A percentile compares a stretch with the other conserved stretches of the same genome.
Conservation (phyloP, 2,888 invertebrate species). For the Pantelozetes paolii region DNA sequence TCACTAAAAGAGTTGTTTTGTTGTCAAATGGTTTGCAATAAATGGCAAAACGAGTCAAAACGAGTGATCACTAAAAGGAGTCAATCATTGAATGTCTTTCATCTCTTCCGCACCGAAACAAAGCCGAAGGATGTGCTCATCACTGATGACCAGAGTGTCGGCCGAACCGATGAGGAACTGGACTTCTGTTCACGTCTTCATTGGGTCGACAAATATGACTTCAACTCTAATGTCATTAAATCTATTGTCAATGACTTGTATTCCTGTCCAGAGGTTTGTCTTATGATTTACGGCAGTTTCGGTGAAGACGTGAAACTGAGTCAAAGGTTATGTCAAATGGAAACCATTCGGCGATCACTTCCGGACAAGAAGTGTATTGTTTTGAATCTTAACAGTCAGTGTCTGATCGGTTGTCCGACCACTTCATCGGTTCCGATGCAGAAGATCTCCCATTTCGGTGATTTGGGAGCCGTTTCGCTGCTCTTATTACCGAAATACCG, state of each 20-base stretch:
- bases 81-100: background rate
- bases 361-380: background rate
- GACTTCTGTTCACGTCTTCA: background rate
- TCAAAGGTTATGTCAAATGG: slow-evolving; percentile 1
- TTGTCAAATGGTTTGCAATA: background rate
- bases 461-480: background rate
- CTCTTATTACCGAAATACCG: background rate
- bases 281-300: background rate
- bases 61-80: background rate
- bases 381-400: background rate
- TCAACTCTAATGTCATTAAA: background rate
- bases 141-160: background rate
- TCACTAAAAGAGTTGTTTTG: background rate
- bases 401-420: background rate
- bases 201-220: background rate
- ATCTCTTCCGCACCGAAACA: background rate
- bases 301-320: background rate
- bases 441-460: slow-evolving; percentile 1
- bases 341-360: background rate
- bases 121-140: background rate
- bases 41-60: background rate
- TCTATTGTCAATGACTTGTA: background rate
- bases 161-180: background rate
- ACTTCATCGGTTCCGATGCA: slow-evolving; percentile 5
- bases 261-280: background rate